phyloP scores from a whole-genome alignment of 1,140 invertebrate species.

The Catajapyx aquilonaris region DNA sequence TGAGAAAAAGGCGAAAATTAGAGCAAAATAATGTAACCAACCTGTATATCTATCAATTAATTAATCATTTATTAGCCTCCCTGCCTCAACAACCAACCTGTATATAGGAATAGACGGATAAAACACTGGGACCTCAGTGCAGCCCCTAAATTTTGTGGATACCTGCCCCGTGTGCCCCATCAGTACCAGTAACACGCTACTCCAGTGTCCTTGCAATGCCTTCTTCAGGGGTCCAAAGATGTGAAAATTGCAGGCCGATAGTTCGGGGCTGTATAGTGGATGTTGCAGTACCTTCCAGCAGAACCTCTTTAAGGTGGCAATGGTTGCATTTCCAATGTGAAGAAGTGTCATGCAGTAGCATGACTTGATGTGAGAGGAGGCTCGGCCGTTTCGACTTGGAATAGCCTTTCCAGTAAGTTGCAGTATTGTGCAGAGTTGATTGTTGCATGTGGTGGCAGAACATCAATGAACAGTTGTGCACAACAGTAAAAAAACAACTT shows the following conservation, averaged over 20 bases:
- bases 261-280: slow-evolving; percentile 7
- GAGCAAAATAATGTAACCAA: too few relatives aligned
- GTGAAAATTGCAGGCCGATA: slow-evolving; percentile 6
- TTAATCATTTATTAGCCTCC: too few relatives aligned
- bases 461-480: neutral
- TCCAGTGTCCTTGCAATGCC: slow-evolving; percentile 2
- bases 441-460: neutral
- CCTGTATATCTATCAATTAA: too few relatives aligned
- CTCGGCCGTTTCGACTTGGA: slow-evolving; percentile 1
- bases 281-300: slow-evolving; percentile 6
- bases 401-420: slow-evolving; percentile 2
- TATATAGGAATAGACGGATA: too few relatives aligned
- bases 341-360: slow-evolving; percentile 6
- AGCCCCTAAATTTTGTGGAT: too few relatives aligned
- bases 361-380: slow-evolving; percentile 4
- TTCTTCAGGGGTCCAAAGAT: slow-evolving; percentile 7
- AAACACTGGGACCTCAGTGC: too few relatives aligned
- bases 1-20: too few relatives aligned
- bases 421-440: slow-evolving; percentile 3
- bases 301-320: slow-evolving; percentile 1
- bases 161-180: too few relatives aligned
- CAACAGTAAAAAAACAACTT: neutral
- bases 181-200: too few relatives aligned
- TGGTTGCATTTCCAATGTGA: neutral
- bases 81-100: too few relatives aligned